Conservation (phyloP, 2,113 vertebrate genomes). For the Oryzias curvinotus region DNA sequence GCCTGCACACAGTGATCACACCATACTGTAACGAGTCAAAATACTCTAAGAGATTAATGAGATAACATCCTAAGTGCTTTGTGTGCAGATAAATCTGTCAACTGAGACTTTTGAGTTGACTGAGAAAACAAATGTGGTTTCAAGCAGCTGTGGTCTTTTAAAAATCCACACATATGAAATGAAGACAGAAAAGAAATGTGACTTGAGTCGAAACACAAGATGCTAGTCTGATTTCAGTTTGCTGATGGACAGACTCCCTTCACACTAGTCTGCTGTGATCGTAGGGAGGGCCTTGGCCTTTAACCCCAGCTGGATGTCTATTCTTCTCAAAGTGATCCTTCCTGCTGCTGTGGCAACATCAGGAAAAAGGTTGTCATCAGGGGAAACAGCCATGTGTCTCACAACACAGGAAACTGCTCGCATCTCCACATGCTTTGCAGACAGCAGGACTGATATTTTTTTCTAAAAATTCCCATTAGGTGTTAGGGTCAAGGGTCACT, state of each 20-base stretch:
- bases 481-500: slow-evolving; percentile 17
- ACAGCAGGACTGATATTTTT: slow-evolving; percentile 35
- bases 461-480: slow-evolving; percentile 32
- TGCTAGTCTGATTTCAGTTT: slow-evolving; percentile 51
- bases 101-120: slow-evolving; percentile 20
- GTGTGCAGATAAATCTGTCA: slow-evolving; percentile 39
- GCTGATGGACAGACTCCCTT: slow-evolving; percentile 63
- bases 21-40: slow-evolving; percentile 32
- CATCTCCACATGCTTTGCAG: slow-evolving; percentile 22
- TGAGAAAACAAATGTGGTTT: slow-evolving; percentile 27
- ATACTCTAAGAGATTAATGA: slow-evolving; percentile 36
- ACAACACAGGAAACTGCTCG: slow-evolving; percentile 1
- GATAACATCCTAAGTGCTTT: slow-evolving; percentile 39
- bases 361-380: slow-evolving; percentile 37
- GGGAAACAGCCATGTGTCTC: slow-evolving; percentile 53
- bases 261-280: slow-evolving; percentile 28
- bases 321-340: slow-evolving; percentile 22
- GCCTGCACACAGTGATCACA: slow-evolving; percentile 12
- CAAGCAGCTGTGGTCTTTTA: slow-evolving; percentile 38
- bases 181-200: slow-evolving; percentile 44
- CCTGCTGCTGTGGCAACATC: slow-evolving; percentile 41
- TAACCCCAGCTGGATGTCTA: slow-evolving; percentile 57
- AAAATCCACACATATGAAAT: slow-evolving; percentile 39
- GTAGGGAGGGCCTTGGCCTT: slow-evolving; percentile 55
- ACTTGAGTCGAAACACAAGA: slow-evolving; percentile 41